These are phyloP conservation scores for Acanthococcus lagerstroemiae DNA, from an alignment of 2,888 invertebrate species.

Conservation along the genomic window DNA sequence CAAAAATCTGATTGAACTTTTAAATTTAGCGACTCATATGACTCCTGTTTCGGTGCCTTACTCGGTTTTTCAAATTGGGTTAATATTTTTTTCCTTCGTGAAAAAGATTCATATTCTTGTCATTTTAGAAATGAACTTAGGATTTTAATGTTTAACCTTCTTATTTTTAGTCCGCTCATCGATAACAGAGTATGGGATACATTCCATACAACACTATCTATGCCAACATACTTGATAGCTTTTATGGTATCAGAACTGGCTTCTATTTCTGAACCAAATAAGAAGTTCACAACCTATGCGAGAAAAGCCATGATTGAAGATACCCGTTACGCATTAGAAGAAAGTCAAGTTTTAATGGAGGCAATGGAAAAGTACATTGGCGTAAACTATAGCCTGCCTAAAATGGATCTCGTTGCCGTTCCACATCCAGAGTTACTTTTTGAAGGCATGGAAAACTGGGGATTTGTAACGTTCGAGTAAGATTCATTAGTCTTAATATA, in stretches of 20 bases:
- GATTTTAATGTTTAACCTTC: too few species aligned
- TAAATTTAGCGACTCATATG: too few species aligned
- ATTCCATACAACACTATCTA: constrained; percentile 31
- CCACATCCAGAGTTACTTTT: constrained; percentile 71
- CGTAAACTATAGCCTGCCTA: constrained; percentile 48
- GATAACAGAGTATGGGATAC: neutral
- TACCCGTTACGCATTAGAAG: constrained; percentile 47
- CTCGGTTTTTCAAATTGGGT: too few species aligned
- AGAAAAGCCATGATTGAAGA: constrained; percentile 37
- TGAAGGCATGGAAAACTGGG: constrained; percentile 71
- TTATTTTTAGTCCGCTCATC: too few species aligned
- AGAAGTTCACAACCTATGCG: constrained; percentile 31
- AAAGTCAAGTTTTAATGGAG: constrained; percentile 43
- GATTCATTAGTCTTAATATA: too few species aligned
- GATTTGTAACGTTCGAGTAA: constrained; percentile 53
- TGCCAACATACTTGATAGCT: constrained; percentile 59
- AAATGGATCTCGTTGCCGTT: constrained; percentile 63
- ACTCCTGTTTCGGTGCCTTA: too few species aligned
- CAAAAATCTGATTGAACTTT: too few species aligned
- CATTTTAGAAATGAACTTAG: too few species aligned
- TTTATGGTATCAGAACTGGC: constrained; percentile 71
- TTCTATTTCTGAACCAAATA: constrained; percentile 39
- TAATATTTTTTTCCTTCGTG: too few species aligned
- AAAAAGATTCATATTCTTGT: too few species aligned
- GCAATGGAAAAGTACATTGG: constrained; percentile 51